Percentiles rank a stretch among this genome's conserved stretches.
Conservation (phyloP, 2,888 invertebrate genomes). For the Pseudanteris insignis region DNA sequence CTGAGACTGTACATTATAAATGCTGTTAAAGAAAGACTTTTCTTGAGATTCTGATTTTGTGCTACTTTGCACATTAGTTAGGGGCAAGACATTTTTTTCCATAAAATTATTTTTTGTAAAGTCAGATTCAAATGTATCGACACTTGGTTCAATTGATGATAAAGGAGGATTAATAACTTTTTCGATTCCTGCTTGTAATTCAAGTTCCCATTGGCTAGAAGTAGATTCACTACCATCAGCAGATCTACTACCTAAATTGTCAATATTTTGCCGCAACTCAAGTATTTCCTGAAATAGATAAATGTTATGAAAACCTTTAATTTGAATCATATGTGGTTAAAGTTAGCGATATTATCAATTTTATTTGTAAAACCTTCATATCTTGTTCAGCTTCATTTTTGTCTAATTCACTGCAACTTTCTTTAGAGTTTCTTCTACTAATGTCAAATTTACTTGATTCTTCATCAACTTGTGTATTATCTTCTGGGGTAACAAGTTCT, state of each 20-base stretch:
- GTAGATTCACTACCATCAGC: conserved; percentile 77
- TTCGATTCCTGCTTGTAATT: conserved; percentile 80
- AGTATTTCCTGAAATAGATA: conserved; percentile 71
- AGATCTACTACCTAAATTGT: conserved; percentile 78
- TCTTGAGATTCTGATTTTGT: not conserved
- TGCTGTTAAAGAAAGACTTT: conserved; percentile 17
- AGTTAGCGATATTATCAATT: no score
- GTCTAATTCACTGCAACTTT: conserved; percentile 53
- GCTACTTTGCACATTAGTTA: not conserved
- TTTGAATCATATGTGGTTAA: no score
- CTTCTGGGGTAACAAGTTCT: conserved; percentile 67
- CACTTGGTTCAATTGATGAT: not conserved
- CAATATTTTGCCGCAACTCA: conserved; percentile 75
- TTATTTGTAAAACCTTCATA: conserved; percentile 61
- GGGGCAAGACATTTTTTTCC: not conserved
- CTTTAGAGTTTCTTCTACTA: conserved; percentile 54
- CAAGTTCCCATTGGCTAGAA: conserved; percentile 79
- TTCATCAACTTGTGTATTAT: conserved; percentile 54
- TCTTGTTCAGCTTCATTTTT: conserved; percentile 53
- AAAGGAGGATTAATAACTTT: conserved; percentile 73
- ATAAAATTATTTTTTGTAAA: not conserved
- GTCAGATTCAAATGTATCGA: not conserved
- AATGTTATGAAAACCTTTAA: no score
- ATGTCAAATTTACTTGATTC: conserved; percentile 54
- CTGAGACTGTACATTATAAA: conserved; percentile 35